Evolutionary conservation across 2,113 vertebrate genomes (phyloP).

Genomic region (Oenanthe melanoleuca): DNA sequence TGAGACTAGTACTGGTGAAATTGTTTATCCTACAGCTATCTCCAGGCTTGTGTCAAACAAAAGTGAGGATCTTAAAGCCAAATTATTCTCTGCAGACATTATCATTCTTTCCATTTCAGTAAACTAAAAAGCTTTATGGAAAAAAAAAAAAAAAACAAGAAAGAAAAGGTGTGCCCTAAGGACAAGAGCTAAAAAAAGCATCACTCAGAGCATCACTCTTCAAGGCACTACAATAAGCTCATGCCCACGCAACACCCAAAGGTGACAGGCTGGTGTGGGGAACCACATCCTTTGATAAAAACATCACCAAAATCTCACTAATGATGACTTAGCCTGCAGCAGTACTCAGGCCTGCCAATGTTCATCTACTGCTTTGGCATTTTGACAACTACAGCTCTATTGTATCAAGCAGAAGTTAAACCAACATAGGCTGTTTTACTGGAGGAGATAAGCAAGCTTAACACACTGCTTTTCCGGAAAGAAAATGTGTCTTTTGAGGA

Average conservation of each 20-base stretch:
- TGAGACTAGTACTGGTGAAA: background rate
- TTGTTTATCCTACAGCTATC: background rate
- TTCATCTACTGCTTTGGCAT: background rate
- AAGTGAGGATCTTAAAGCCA: background rate
- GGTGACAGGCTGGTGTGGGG: background rate
- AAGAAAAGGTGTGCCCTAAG: background rate
- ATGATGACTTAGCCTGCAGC: background rate
- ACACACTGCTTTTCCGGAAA: background rate
- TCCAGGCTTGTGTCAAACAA: background rate
- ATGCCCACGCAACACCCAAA: background rate
- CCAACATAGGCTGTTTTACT: background rate
- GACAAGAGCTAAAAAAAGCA: background rate
- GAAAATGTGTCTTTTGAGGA: background rate
- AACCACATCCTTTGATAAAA: background rate
- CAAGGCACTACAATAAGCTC: background rate
- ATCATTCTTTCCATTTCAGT: background rate
- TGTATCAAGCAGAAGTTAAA: background rate
- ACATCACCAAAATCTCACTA: background rate
- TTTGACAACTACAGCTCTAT: background rate
- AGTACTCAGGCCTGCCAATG: background rate
- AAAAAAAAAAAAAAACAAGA: background rate
- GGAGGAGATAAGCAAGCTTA: background rate
- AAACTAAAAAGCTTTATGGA: background rate
- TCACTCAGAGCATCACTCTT: background rate
- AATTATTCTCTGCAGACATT: background rate